phyloP scores from a whole-genome alignment of 2,113 vertebrate genomes.

The Macquaria australasica region DNA sequence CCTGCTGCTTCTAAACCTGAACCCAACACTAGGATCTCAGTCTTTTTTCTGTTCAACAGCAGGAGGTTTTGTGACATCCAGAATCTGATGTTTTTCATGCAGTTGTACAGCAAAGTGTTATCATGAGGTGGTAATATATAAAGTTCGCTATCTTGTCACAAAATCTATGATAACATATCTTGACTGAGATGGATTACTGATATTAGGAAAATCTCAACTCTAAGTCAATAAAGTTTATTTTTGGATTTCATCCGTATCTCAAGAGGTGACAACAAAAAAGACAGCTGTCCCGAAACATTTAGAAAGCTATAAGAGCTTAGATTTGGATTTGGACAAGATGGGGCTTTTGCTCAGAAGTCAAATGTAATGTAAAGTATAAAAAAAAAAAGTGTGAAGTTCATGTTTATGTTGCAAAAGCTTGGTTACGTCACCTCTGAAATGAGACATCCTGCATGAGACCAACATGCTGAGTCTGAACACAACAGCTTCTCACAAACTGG shows the following conservation, averaged over 20 bases:
- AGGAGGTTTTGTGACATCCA: neutral
- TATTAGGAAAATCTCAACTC: no score
- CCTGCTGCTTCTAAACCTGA: neutral
- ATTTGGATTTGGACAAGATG: neutral
- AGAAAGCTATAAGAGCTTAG: neutral
- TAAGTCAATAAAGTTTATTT: no score
- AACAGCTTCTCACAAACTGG: conserved; percentile 21
- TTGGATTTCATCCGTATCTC: no score
- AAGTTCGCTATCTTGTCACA: no score
- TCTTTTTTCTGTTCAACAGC: no score
- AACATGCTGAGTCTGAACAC: neutral
- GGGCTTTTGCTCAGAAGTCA: neutral
- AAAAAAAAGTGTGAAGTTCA: neutral
- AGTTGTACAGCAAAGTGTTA: no score
- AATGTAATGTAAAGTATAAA: neutral
- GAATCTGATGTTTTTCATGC: no score
- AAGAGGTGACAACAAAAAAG: neutral
- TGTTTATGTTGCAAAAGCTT: neutral
- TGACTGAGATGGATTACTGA: no score
- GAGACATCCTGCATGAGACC: neutral
- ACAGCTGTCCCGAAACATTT: neutral
- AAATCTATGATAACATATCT: no score
- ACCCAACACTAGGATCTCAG: neutral
- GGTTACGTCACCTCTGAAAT: neutral
- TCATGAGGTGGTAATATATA: no score